Conservation (phyloP, 2,113 vertebrate genomes). For the Ia io region DNA sequence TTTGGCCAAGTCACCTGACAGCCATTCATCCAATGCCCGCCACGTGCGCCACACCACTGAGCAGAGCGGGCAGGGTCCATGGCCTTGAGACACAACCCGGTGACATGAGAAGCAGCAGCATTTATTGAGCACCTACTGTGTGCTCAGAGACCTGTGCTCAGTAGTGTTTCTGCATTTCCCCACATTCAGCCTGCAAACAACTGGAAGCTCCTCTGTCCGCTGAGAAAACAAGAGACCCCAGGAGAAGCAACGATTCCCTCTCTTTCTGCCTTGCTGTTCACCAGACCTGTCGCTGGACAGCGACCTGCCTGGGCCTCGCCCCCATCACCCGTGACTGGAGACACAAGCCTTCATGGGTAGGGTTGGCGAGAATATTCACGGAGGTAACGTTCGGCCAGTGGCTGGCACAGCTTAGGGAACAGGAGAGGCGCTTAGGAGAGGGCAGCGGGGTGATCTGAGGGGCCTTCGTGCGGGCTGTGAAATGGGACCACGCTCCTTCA, state of each 20-base stretch:
- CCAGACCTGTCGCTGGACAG: background rate
- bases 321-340: fast-evolving
- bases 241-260: fast-evolving
- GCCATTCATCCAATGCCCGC: fast-evolving
- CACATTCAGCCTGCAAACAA: background rate
- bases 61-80: background rate
- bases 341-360: fast-evolving
- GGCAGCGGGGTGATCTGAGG: background rate
- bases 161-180: background rate
- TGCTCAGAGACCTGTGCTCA: fast-evolving
- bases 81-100: background rate
- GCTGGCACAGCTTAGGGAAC: background rate
- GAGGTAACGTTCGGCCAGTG: fast-evolving
- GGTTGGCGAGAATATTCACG: fast-evolving
- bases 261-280: fast-evolving
- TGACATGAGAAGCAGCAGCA: fast-evolving
- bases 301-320: background rate
- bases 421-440: fast-evolving
- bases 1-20: background rate
- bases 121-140: fast-evolving
- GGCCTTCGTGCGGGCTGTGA: fast-evolving
- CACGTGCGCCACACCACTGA: fast-evolving
- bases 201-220: fast-evolving
- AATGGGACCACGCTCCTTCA: fast-evolving
- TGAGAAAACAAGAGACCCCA: background rate